Percentiles rank a stretch among this genome's conserved stretches.
Conservation (phyloP, 2,888 invertebrate genomes). For the Thereva unica region DNA sequence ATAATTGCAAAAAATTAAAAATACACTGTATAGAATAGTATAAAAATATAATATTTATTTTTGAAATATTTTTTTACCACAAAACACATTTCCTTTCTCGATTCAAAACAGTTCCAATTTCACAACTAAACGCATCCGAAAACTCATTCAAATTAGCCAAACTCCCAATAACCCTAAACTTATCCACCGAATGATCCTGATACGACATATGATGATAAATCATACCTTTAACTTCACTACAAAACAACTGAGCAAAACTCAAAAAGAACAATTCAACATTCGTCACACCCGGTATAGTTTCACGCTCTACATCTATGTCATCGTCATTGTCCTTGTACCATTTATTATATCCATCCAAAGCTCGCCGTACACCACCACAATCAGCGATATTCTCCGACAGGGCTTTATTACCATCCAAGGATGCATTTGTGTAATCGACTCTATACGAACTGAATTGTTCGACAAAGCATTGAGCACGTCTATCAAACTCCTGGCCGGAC, state of each 20-base stretch:
- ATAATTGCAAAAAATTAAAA: too few species aligned
- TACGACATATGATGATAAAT: not conserved
- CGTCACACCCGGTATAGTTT: not conserved
- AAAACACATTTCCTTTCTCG: not conserved
- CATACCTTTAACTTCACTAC: not conserved
- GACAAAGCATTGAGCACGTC: not conserved
- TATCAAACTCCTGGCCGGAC: not conserved
- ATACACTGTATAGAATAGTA: too few species aligned
- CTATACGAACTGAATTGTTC: not conserved
- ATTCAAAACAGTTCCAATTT: not conserved
- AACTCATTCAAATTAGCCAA: not conserved
- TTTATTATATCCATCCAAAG: not conserved
- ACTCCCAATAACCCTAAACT: not conserved
- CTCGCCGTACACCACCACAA: not conserved
- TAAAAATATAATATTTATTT: constrained; percentile 47
- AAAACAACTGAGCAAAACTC: not conserved
- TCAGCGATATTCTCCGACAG: not conserved
- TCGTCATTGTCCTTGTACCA: not conserved
- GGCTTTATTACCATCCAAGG: not conserved
- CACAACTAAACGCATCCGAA: not conserved
- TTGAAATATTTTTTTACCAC: constrained; percentile 6
- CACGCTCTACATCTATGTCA: not conserved
- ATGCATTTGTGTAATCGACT: not conserved
- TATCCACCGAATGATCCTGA: not conserved
- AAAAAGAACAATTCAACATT: constrained; percentile 2